Base-by-base conservation (phyloP, 2,797 vertebrate genomes). In the Craterocephalus amniculus region DNA sequence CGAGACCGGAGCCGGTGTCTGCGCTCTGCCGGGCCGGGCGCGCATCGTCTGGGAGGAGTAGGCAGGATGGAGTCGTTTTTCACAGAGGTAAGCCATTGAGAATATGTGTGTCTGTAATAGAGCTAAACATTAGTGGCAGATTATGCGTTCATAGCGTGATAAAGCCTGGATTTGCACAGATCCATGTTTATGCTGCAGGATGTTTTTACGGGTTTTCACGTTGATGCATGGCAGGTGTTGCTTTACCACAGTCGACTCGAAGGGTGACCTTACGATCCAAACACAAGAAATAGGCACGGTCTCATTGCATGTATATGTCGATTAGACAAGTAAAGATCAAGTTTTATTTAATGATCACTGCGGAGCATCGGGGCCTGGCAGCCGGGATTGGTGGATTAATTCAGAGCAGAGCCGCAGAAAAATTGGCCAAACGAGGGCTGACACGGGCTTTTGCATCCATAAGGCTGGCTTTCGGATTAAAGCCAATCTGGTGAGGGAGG, bases 61-160 rank as follows among this genome's bases (percentile, higher is more conserved):
- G 76, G 81, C 63, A 91, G 90, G 89, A 95, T 95, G 94, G 94
- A 95, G 70, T 90, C 86, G 63, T 95, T 95, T 88, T 95, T 95
- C 32, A 40, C 80, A 57, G 94, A 94, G 94, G 94, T 95, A 87
- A 92, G 91, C 26, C 56, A 56, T 5, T 57, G 52, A 55, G 24
- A 49, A 72, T 74, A 0, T 64, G 76, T 85, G 72, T 72, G 74
- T 73, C 38, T 29, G 43, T 59, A 35, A 60, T 6, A 12, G 36
- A 59, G 26, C 49, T 45, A 4, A 61, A 79, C 66, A 56, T 62
- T 2, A 26, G 36, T 49, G 70, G 14, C 70, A 66, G 40, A 55
- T 72, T 14, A 45, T 27, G 48, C 54, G 0, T 29, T 58, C 11
- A 0, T 31, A 16, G 27, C 2, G 14, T 48, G 36, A 48, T 34